Evolutionary conservation across 2,113 vertebrate species (phyloP).

Genomic region (Pavo muticus): DNA sequence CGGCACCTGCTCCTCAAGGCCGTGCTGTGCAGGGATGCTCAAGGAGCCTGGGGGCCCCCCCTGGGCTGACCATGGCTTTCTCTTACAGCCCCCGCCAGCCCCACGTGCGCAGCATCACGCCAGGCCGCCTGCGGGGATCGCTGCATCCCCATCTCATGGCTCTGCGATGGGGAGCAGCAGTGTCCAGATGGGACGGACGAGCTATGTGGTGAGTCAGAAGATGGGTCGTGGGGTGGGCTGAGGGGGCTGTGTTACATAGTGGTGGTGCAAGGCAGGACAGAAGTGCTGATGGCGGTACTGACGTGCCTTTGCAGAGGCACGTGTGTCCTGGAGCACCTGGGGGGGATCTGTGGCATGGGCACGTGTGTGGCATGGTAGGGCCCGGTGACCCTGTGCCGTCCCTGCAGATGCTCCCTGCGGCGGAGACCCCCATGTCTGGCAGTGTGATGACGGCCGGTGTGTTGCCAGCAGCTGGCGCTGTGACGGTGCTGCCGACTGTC

Average conservation of each 20-base stretch:
- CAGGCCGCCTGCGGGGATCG: constrained; percentile 64
- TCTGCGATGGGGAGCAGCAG: constrained; percentile 76
- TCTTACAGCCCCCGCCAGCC: neutral
- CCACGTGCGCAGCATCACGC: neutral
- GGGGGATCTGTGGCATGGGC: neutral
- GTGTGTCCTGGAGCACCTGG: neutral
- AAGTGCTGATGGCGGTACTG: neutral
- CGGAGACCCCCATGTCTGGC: constrained; percentile 78
- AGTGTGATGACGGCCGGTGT: constrained; percentile 88
- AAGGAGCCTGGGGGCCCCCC: neutral
- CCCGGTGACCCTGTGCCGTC: neutral
- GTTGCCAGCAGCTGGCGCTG: constrained; percentile 83
- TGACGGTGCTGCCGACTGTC: constrained; percentile 86
- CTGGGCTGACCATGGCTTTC: neutral
- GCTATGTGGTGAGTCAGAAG: constrained; percentile 67
- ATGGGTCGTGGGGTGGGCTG: rapidly evolving
- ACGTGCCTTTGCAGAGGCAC: neutral
- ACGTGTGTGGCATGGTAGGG: neutral
- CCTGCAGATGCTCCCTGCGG: constrained; percentile 64
- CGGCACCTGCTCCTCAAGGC: neutral
- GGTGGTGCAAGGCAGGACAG: neutral
- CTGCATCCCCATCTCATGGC: constrained; percentile 77
- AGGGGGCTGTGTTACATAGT: too few species aligned
- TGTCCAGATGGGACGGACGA: constrained; percentile 71
- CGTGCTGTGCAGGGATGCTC: neutral